These are phyloP conservation scores for Rhinogobius similis DNA, from an alignment of 2,113 vertebrate species.

Conservation along the genomic window DNA sequence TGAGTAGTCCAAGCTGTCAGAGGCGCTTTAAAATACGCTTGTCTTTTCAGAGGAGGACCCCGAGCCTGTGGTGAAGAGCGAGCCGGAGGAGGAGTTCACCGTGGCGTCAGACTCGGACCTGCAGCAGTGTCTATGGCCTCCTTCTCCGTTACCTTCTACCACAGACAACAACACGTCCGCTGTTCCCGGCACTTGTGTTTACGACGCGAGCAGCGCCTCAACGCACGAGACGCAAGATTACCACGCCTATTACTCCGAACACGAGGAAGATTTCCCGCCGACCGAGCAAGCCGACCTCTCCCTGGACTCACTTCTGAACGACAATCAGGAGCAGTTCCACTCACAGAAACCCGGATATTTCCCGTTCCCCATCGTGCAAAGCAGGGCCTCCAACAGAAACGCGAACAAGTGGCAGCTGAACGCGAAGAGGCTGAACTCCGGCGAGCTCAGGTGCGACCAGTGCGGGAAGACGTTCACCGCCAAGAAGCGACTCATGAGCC, in stretches of 20 bases:
- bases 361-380: neutral
- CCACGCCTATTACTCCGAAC: conserved; percentile 19
- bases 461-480: conserved; percentile 71
- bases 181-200: neutral
- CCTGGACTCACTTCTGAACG: neutral
- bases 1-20: no score
- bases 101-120: neutral
- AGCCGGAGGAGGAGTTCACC: conserved; percentile 28
- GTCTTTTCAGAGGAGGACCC: conserved; percentile 1
- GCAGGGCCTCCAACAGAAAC: neutral
- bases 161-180: neutral
- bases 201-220: conserved; percentile 21
- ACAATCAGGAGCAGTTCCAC: neutral
- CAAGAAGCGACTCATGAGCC: conserved; percentile 63
- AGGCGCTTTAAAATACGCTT: no score
- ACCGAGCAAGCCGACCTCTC: conserved; percentile 34
- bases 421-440: conserved; percentile 21
- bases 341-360: neutral
- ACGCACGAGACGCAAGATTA: conserved; percentile 8
- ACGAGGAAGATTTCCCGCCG: conserved; percentile 1
- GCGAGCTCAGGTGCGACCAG: conserved; percentile 54
- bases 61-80: conserved; percentile 38
- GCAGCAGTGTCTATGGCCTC: neutral
- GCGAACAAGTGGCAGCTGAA: neutral
- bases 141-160: neutral